Evolutionary conservation across 2,113 vertebrate species (phyloP).

Genomic region (Emydura subglobosa): DNA sequence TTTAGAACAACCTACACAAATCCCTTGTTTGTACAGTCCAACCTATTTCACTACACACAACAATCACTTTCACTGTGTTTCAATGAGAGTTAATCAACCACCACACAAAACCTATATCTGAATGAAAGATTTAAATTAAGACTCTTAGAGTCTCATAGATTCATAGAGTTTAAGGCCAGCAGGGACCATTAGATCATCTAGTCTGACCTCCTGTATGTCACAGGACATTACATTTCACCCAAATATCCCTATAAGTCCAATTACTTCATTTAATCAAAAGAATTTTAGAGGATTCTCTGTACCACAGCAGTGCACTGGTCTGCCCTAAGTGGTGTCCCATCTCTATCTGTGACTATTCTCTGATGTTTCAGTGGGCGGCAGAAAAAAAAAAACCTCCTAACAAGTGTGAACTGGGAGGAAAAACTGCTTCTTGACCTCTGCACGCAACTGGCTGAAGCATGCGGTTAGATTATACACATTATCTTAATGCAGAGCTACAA

Average conservation of each 20-base stretch:
- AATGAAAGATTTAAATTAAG: not conserved
- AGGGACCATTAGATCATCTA: not conserved
- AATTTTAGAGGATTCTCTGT: not conserved
- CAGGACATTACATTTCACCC: not conserved
- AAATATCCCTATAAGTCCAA: not conserved
- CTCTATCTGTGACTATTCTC: not conserved
- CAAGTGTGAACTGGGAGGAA: not conserved
- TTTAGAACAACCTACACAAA: not conserved
- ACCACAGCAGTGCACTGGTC: not conserved
- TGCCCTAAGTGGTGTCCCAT: not conserved
- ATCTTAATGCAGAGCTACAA: not conserved
- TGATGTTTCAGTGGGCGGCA: not conserved
- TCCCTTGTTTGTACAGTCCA: fast-evolving
- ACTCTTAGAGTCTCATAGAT: not conserved
- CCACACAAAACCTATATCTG: not conserved
- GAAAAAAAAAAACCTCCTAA: not conserved
- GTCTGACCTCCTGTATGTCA: not conserved
- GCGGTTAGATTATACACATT: not conserved
- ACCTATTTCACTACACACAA: not conserved
- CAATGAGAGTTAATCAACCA: not conserved
- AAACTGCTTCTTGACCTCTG: not conserved
- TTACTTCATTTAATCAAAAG: not conserved
- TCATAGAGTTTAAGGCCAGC: not conserved
- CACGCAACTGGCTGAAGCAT: not conserved
- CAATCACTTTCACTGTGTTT: not conserved